Conservation (phyloP, 2,797 vertebrate genomes). For the Characodon lateralis region DNA sequence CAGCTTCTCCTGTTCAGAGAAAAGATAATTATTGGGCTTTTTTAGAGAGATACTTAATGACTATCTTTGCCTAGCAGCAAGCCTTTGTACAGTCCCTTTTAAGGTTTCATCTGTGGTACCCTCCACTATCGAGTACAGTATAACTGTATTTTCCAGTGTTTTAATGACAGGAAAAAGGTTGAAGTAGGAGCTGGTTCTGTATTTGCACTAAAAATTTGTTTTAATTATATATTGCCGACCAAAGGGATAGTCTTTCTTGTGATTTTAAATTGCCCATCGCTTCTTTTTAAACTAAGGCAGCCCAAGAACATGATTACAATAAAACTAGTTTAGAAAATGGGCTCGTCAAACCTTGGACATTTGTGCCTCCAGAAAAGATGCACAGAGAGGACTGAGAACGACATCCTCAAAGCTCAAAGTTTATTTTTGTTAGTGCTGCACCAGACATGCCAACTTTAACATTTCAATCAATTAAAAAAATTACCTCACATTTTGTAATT, state of each 20-base stretch:
- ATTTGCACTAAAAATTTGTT: constrained; percentile 9
- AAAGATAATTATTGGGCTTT: constrained; percentile 55
- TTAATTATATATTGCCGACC: constrained; percentile 7
- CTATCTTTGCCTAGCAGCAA: constrained; percentile 30
- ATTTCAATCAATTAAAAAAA: neutral
- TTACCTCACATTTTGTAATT: neutral
- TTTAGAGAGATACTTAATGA: constrained; percentile 56
- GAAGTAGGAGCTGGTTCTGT: neutral
- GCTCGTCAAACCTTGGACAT: neutral
- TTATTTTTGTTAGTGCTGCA: neutral
- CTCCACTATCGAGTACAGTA: constrained; percentile 12
- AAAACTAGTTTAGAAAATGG: neutral
- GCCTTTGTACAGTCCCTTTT: constrained; percentile 28
- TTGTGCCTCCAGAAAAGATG: neutral
- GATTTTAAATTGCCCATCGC: neutral
- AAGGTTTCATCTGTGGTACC: constrained; percentile 22
- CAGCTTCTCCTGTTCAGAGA: constrained; percentile 45
- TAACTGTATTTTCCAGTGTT: neutral
- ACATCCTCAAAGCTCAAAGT: neutral
- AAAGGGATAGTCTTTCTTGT: neutral
- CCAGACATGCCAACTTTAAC: neutral
- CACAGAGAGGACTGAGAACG: constrained; percentile 5
- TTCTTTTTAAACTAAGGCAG: neutral
- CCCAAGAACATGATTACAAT: neutral
- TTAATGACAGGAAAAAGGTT: constrained; percentile 8